A percentile compares a stretch with the other conserved stretches of the same genome.
Conservation (phyloP, 2,113 vertebrate species). For the Oryctolagus cuniculus region mOryCun1.1 NC_091432.1:21709501-21710000, state of each 20-base stretch:
- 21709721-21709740: too few relatives aligned
- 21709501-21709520: background rate
- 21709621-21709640: accelerated
- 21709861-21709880: background rate
- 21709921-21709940: background rate
- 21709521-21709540: too few relatives aligned
- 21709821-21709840: too few relatives aligned
- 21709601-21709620: background rate
- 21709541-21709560: background rate
- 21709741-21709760: too few relatives aligned
- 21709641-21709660: too few relatives aligned
- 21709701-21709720: too few relatives aligned
- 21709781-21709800: too few relatives aligned
- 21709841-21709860: too few relatives aligned
- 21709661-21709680: too few relatives aligned
- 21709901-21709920: background rate
- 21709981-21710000: background rate
- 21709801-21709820: too few relatives aligned
- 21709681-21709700: too few relatives aligned
- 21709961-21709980: background rate
- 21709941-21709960: background rate
- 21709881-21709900: background rate
- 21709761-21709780: too few relatives aligned
- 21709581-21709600: background rate
- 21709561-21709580: background rate